These are phyloP conservation scores for Dolichomitus sp. DNA, from an alignment of 2,888 invertebrate species.

Conservation along the genomic window DNA sequence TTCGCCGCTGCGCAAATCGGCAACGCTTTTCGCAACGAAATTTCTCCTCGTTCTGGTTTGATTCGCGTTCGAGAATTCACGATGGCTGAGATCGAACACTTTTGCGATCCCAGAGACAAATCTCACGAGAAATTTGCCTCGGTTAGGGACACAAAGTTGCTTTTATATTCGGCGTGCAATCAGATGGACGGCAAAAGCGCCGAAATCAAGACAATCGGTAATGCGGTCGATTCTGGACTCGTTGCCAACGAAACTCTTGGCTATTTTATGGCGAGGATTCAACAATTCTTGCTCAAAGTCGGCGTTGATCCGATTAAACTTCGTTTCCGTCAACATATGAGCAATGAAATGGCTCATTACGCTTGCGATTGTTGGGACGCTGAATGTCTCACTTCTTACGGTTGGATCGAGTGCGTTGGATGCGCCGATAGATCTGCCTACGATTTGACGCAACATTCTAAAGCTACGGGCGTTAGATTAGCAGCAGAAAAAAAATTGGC, in stretches of 20 bases:
- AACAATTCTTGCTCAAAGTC: constrained; percentile 94
- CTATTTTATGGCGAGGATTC: constrained; percentile 99
- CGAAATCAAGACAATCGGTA: constrained; percentile 92
- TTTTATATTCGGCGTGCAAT: constrained; percentile 97
- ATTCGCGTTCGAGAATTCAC: constrained; percentile 99
- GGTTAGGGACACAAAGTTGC: constrained; percentile 92
- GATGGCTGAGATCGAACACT: constrained; percentile 99
- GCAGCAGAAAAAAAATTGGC: constrained; percentile 96
- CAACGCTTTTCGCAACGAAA: constrained; percentile 99
- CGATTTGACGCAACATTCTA: constrained; percentile 97
- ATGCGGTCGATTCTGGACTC: constrained; percentile 94
- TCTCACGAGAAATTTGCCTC: constrained; percentile 95
- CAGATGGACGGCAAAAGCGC: constrained; percentile 99
- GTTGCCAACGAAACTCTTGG: constrained; percentile 99
- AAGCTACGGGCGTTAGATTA: constrained; percentile 96
- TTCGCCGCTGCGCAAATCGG: constrained; percentile 99
- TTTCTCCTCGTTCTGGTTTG: constrained; percentile 98
- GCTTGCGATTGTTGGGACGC: constrained; percentile 99
- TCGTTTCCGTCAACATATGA: constrained; percentile 99
- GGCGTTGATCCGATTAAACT: constrained; percentile 95
- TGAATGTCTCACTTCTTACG: constrained; percentile 97
- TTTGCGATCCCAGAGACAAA: constrained; percentile 97
- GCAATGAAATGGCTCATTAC: constrained; percentile 99
- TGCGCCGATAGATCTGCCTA: constrained; percentile 99
- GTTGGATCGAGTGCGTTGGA: constrained; percentile 99